These are phyloP conservation scores for Budorcas taxicolor DNA, from an alignment of 2,113 vertebrate species.

Conservation along the genomic window DNA sequence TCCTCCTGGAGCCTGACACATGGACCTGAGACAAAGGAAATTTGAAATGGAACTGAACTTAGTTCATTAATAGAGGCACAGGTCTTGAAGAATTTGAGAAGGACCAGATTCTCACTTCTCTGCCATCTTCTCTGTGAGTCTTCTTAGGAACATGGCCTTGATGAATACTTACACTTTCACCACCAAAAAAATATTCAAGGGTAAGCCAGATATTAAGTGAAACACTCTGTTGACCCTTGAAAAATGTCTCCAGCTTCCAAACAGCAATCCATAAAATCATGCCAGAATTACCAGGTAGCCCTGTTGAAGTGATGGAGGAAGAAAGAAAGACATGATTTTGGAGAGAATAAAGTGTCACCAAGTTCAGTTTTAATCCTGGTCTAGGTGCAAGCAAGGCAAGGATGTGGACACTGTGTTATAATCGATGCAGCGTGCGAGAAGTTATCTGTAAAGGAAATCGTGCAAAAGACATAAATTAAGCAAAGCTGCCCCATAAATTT, in stretches of 20 bases:
- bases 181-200: background rate
- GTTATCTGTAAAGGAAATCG: constrained; percentile 77
- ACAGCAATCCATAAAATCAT: background rate
- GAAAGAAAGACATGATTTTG: constrained; percentile 52
- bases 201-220: background rate
- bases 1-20: rapidly evolving
- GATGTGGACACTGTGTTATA: constrained; percentile 66
- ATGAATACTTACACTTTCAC: background rate
- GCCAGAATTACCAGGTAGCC: background rate
- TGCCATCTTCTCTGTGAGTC: background rate
- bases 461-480: constrained; percentile 78
- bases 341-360: constrained; percentile 56
- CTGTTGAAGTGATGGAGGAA: background rate
- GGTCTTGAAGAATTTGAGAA: background rate
- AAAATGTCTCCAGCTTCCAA: constrained; percentile 12
- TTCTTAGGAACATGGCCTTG: too few relatives aligned
- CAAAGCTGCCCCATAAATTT: constrained; percentile 76
- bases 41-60: background rate
- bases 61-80: background rate
- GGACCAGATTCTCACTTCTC: background rate
- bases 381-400: constrained; percentile 68
- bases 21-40: rapidly evolving
- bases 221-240: background rate
- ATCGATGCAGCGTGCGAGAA: constrained; percentile 70
- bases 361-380: constrained; percentile 68